phyloP scores from a whole-genome alignment of 35 echinoderm and acorn worm species.

The Patiria miniata region DNA sequence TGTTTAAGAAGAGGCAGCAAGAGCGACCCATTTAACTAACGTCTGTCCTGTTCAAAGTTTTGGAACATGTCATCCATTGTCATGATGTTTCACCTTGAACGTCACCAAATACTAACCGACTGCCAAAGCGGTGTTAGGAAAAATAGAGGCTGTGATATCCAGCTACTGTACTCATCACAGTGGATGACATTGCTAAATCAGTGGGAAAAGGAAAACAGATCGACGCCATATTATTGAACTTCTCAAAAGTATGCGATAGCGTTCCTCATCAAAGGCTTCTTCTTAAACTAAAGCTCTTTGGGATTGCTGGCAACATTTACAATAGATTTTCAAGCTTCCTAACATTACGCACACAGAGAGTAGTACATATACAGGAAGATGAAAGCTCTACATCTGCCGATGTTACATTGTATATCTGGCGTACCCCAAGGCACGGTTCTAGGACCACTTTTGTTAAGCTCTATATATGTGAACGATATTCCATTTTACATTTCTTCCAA shows the following conservation, averaged over 20 bases:
- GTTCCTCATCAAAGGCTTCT: not conserved
- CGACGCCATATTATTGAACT: not conserved
- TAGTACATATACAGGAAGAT: too few species aligned
- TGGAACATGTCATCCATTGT: too few species aligned
- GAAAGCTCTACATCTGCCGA: not conserved
- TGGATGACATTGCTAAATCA: not conserved
- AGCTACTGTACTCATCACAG: not conserved
- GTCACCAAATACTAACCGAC: too few species aligned
- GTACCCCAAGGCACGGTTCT: not conserved
- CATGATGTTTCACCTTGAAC: too few species aligned
- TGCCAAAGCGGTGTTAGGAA: too few species aligned
- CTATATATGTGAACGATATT: slow-evolving; percentile 12
- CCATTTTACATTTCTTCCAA: not conserved
- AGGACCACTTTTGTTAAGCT: not conserved
- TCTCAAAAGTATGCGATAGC: not conserved
- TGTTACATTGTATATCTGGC: not conserved
- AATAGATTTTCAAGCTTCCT: not conserved
- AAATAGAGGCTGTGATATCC: too few species aligned
- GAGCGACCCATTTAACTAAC: too few species aligned
- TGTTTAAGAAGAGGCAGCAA: too few species aligned
- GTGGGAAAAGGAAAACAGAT: not conserved
- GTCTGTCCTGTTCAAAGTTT: too few species aligned
- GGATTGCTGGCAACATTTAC: not conserved
- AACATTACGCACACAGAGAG: too few species aligned
- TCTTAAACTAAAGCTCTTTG: not conserved